These are phyloP conservation scores for Conger conger DNA, from an alignment of 2,113 vertebrate species.

Conservation along the genomic window DNA sequence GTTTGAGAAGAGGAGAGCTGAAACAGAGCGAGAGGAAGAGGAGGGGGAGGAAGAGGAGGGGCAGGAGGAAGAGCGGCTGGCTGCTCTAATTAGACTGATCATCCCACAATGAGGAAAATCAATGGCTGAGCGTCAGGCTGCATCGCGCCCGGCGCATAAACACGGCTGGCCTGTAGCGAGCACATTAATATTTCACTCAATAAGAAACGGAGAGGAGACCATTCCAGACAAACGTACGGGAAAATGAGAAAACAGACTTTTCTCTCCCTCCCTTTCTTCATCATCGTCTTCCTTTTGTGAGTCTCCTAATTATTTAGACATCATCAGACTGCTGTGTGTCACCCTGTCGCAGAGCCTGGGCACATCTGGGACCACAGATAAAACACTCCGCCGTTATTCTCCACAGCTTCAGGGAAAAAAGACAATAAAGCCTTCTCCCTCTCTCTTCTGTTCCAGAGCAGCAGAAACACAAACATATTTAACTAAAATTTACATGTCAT, in stretches of 20 bases:
- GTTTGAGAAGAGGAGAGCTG: background rate
- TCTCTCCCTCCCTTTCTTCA: background rate
- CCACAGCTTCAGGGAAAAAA: slow-evolving; percentile 43
- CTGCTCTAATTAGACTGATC: slow-evolving; percentile 44
- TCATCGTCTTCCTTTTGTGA: background rate
- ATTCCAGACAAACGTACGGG: slow-evolving; percentile 51
- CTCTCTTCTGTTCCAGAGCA: slow-evolving; percentile 20
- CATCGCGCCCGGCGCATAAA: slow-evolving; percentile 48
- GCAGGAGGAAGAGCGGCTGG: slow-evolving; percentile 1
- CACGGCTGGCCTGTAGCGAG: slow-evolving; percentile 54
- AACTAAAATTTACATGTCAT: slow-evolving; percentile 61
- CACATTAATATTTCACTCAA: slow-evolving; percentile 63
- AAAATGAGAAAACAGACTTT: background rate
- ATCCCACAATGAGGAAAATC: slow-evolving; percentile 43
- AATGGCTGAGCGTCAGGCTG: slow-evolving; percentile 36
- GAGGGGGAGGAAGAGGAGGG: background rate
- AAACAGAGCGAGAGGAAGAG: slow-evolving; percentile 7
- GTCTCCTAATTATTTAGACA: slow-evolving; percentile 38
- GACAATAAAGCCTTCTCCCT: slow-evolving; percentile 12
- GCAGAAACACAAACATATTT: slow-evolving; percentile 37
- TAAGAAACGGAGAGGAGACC: slow-evolving; percentile 49
- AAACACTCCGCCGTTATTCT: slow-evolving; percentile 44
- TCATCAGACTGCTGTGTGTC: slow-evolving; percentile 42
- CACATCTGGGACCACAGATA: slow-evolving; percentile 39
- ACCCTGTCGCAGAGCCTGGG: slow-evolving; percentile 30